Conservation (phyloP, 2,888 invertebrate genomes). For the Drosophila limbata region DNA sequence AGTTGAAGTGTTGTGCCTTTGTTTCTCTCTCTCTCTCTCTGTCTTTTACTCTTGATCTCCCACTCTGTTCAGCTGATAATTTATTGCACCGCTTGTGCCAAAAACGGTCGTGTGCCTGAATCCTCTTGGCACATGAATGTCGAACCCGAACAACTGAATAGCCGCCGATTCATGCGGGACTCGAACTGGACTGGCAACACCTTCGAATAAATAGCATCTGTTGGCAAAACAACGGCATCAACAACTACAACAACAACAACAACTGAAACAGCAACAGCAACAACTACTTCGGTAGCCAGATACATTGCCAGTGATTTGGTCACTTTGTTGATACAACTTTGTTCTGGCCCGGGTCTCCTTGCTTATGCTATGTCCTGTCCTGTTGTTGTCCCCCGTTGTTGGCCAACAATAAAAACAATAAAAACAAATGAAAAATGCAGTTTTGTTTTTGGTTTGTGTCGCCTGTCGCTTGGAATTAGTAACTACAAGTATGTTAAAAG, state of each 20-base stretch:
- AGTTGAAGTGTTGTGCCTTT: conserved; percentile 58
- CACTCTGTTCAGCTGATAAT: conserved; percentile 71
- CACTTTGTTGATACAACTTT: conserved; percentile 76
- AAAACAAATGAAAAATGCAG: conserved; percentile 76
- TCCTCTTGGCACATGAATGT: conserved; percentile 44
- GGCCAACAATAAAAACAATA: conserved; percentile 71
- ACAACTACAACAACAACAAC: conserved; percentile 13
- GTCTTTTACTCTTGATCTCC: conserved; percentile 3
- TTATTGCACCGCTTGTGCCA: conserved; percentile 77
- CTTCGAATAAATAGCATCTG: conserved; percentile 71
- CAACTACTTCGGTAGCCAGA: conserved; percentile 66
- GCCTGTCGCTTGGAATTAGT: conserved; percentile 82
- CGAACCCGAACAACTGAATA: conserved; percentile 42
- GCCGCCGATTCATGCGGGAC: conserved; percentile 55
- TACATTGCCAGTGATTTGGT: conserved; percentile 67
- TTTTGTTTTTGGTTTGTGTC: conserved; percentile 63
- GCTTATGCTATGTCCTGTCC: conserved; percentile 52
- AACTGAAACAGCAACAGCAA: conserved; percentile 25
- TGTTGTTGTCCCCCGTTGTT: conserved; percentile 21
- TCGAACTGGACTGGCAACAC: conserved; percentile 60
- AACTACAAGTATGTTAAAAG: conserved; percentile 82
- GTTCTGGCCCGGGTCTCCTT: conserved; percentile 55
- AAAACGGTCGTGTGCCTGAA: conserved; percentile 78
- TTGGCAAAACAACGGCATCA: conserved; percentile 42
- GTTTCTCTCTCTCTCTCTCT: conserved; percentile 12